These are phyloP conservation scores for Stenopsyche tienmushanensis DNA, from an alignment of 1,140 invertebrate species.

Conservation along the genomic window DNA sequence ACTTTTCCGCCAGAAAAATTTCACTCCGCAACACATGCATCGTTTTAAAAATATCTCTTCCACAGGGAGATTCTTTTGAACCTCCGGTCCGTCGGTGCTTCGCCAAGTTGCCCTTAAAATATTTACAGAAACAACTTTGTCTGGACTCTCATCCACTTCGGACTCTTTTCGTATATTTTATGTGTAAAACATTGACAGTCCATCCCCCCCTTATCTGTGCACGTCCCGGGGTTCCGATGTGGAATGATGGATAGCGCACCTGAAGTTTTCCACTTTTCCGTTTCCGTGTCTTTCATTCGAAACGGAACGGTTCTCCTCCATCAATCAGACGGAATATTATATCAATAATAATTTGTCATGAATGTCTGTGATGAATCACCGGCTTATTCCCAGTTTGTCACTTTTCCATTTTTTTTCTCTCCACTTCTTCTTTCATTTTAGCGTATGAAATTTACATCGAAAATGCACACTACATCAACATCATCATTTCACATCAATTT, in stretches of 20 bases:
- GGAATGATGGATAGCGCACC: conserved; percentile 32
- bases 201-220: not conserved
- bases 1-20: no score
- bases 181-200: conserved; percentile 36
- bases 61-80: no score
- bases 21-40: no score
- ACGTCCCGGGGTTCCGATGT: conserved; percentile 15
- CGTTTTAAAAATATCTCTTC: no score
- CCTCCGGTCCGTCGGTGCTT: not conserved
- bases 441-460: no score
- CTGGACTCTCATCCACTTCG: conserved; percentile 15
- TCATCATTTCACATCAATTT: not conserved
- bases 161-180: conserved; percentile 21
- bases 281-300: not conserved
- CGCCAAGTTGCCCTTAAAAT: conserved; percentile 22
- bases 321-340: conserved; percentile 29
- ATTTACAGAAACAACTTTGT: conserved; percentile 40
- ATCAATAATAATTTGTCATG: conserved; percentile 34
- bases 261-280: conserved; percentile 18
- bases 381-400: not conserved
- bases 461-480: no score
- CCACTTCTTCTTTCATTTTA: no score
- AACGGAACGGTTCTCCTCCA: conserved; percentile 5
- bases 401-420: conserved; percentile 4
- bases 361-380: conserved; percentile 24